Percentiles rank a stretch among this genome's conserved stretches.
Conservation (phyloP, 2,888 invertebrate species). For the Bembecia ichneumoniformis region DNA sequence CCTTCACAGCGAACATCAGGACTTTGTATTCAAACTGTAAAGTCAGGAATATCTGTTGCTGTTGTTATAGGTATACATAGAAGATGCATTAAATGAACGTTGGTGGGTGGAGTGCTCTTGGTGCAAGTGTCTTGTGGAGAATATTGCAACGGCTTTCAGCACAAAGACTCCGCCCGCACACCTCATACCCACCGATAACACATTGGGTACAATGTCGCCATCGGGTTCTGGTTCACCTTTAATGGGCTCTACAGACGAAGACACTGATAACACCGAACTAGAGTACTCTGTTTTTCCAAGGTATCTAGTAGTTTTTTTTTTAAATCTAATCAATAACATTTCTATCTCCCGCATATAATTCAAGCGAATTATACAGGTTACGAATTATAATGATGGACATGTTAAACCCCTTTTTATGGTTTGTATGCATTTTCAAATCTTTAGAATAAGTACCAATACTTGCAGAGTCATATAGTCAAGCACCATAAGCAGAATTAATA, state of each 20-base stretch:
- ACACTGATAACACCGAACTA: conserved; percentile 73
- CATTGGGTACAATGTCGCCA: conserved; percentile 67
- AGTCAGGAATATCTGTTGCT: conserved; percentile 16
- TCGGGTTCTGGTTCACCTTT: conserved; percentile 66
- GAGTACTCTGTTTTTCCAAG: conserved; percentile 62
- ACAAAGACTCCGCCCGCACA: conserved; percentile 83
- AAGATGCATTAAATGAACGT: conserved; percentile 94
- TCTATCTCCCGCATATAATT: too few species aligned
- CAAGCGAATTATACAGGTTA: too few species aligned
- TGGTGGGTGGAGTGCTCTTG: conserved; percentile 95
- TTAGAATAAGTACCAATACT: too few species aligned
- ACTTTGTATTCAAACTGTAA: too few species aligned
- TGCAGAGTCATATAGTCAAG: too few species aligned
- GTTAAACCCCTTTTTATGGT: too few species aligned
- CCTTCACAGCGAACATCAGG: too few species aligned
- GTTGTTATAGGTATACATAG: conserved; percentile 83
- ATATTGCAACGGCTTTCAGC: conserved; percentile 88
- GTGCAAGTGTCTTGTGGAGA: conserved; percentile 92
- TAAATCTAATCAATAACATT: too few species aligned
- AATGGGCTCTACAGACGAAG: conserved; percentile 67
- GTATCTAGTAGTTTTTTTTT: conserved; percentile 20
- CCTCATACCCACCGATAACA: conserved; percentile 75
- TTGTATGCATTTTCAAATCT: too few species aligned
- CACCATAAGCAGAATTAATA: too few species aligned
- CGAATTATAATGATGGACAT: too few species aligned